Evolutionary conservation across 2,113 vertebrate species (phyloP), one percentile per base, ranked within the genome.

Genomic region (Oplegnathus fasciatus): DNA sequence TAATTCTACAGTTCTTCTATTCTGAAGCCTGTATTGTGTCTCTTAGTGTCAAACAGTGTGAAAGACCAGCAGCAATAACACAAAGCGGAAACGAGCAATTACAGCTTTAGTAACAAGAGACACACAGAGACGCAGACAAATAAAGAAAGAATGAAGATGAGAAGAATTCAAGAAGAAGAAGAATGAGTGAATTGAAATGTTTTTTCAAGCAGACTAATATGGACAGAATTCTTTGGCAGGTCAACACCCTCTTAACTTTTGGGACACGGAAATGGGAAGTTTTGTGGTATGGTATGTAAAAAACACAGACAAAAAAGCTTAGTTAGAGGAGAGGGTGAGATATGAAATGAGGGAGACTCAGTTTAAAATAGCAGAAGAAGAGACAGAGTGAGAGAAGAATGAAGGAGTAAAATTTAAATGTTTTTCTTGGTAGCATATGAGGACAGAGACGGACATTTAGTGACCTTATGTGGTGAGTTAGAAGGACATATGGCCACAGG

Each of bases 1-100:
- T 77, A 86, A 89, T 90, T 84, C 88, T 83, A 84, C 88, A 84
- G 77, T 90, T 86, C 74, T 46, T 69, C 75, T 78, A 66, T 88
- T 92, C 78, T 61, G 76, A 82, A 65, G 75, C 18, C 24, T 44
- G 55, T 11, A 89, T 85, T 88, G 86, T 86, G 69, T 55, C 62
- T 82, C 18, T 40, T 50, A 17, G 75, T 54, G 32, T 86, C 80
- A 81, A 84, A 80, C 80, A 76, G 72, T 81, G 67, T 58, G 44
- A 78, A 69, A 78, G 60, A 88, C 60, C 58, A 78, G 74, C 55
- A 82, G 73, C 62, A 86, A 80, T 77, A 82, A 82, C 44, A 80
- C 79, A 90, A 80, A 84, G 86, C 79, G 86, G 85, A 72, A 80
- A 67, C 60, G 67, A 80, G 48, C 80, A 85, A 92, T 90, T 79